A percentile compares a stretch with the other conserved stretches of the same genome.
Conservation (phyloP, 2,888 invertebrate species). For the Mantis religiosa region DNA sequence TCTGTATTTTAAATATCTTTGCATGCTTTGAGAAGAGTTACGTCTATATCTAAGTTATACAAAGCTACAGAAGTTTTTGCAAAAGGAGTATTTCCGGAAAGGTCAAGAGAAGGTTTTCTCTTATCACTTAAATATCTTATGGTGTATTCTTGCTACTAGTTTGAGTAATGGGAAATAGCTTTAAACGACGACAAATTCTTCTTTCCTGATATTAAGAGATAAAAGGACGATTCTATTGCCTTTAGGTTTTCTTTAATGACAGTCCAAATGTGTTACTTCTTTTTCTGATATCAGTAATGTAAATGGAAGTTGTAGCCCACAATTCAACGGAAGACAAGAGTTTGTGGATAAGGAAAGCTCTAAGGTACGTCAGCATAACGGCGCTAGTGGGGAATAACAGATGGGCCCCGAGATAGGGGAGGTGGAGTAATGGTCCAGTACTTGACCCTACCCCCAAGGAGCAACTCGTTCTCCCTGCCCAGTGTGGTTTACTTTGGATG, state of each 20-base stretch:
- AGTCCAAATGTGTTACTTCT: not conserved
- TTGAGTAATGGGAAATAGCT: not conserved
- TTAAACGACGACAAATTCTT: not conserved
- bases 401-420: not conserved
- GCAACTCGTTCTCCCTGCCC: not conserved
- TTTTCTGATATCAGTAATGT: not conserved
- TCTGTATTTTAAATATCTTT: too few relatives aligned
- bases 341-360: not conserved
- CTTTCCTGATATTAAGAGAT: not conserved
- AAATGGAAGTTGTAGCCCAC: not conserved
- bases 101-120: too few relatives aligned
- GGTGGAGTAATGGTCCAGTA: not conserved
- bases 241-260: not conserved
- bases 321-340: not conserved
- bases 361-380: not conserved
- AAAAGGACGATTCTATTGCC: not conserved
- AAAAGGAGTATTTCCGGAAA: too few relatives aligned
- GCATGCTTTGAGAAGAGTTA: too few relatives aligned
- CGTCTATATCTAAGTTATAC: too few relatives aligned
- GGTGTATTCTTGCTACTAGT: too few relatives aligned
- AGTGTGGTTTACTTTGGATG: not conserved
- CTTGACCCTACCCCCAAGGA: not conserved
- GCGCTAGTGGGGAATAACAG: not conserved
- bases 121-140: too few relatives aligned
- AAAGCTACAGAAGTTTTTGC: too few relatives aligned